Conservation (phyloP, 1,140 invertebrate genomes). For the Bombus vancouverensis region DNA sequence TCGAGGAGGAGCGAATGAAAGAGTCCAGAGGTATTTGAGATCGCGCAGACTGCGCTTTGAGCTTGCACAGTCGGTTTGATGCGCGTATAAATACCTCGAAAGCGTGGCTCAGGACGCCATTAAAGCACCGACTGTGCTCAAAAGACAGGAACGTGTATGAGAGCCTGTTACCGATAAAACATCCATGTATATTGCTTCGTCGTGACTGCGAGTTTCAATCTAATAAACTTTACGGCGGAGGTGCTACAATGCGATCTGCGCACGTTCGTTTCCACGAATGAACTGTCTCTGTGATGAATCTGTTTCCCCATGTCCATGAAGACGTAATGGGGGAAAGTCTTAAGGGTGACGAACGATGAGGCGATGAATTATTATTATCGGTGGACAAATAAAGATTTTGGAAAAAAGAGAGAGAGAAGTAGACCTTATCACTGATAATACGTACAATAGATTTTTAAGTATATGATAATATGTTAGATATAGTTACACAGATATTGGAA, state of each 20-base stretch:
- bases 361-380: neutral
- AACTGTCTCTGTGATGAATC: too few relatives aligned
- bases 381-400: neutral
- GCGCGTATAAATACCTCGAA: constrained; percentile 55
- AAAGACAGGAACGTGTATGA: constrained; percentile 26
- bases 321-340: too few relatives aligned
- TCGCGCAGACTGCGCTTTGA: constrained; percentile 50
- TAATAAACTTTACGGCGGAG: constrained; percentile 29
- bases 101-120: constrained; percentile 6
- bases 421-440: too few relatives aligned
- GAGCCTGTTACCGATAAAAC: constrained; percentile 45
- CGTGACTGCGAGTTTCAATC: constrained; percentile 19
- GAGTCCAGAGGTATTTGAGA: constrained; percentile 27
- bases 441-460: too few relatives aligned
- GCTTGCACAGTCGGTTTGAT: constrained; percentile 13
- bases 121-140: constrained; percentile 32
- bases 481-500: neutral
- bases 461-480: too few relatives aligned
- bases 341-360: neutral
- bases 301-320: neutral
- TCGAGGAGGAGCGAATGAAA: constrained; percentile 58
- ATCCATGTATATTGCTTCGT: constrained; percentile 39
- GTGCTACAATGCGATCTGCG: neutral
- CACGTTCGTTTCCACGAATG: neutral
- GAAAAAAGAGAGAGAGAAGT: neutral